phyloP scores from a whole-genome alignment of 53 echinoderm and acorn worm species.

The Mesocentrotus franciscanus region DNA sequence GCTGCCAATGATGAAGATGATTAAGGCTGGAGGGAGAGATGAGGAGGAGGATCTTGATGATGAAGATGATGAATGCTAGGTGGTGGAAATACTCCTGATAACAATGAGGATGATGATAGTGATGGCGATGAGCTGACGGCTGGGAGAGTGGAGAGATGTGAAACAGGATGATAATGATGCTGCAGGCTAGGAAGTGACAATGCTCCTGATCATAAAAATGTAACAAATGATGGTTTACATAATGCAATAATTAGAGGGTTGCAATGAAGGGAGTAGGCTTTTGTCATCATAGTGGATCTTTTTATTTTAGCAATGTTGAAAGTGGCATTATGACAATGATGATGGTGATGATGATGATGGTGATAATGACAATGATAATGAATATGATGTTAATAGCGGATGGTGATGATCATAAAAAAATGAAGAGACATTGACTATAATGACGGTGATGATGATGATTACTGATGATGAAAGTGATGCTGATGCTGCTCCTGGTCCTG shows the following conservation, averaged over 20 bases:
- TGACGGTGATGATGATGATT: not conserved
- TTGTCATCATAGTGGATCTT: not conserved
- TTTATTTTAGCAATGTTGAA: not conserved
- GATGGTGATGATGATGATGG: not conserved
- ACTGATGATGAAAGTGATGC: not conserved
- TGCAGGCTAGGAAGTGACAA: not conserved
- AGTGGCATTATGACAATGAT: not conserved
- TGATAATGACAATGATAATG: not conserved
- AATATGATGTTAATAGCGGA: not conserved
- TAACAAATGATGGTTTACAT: not conserved
- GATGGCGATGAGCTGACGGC: not conserved
- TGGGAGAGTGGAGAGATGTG: not conserved
- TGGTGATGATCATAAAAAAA: not conserved
- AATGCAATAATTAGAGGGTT: not conserved
- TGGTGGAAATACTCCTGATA: not conserved
- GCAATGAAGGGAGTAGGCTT: not conserved
- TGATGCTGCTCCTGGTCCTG: no score
- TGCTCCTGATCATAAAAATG: constrained; percentile 27
- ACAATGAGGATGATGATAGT: not conserved
- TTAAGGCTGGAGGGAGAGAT: not conserved
- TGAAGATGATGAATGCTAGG: not conserved
- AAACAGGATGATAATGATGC: not conserved
- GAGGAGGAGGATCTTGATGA: constrained; percentile 36
- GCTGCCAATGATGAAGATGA: not conserved
- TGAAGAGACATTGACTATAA: no score